Evolutionary conservation across 1,140 invertebrate species (phyloP), one percentile per base, ranked within the genome.

Genomic region (Bombus fervidus): DNA sequence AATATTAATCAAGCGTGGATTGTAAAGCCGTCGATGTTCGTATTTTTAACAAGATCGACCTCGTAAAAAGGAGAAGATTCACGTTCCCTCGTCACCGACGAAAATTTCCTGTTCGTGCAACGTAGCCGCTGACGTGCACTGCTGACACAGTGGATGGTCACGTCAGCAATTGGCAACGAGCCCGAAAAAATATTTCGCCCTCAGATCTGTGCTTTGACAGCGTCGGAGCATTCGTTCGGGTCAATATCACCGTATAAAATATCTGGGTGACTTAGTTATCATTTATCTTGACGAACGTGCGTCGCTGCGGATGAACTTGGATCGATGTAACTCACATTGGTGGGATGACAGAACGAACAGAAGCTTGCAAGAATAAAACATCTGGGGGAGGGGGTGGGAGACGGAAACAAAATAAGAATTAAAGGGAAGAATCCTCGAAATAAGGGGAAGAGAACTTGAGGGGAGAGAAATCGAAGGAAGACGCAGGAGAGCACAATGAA

Each of bases 141-240:
- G 83, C 86, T 87, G 83, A 87, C 83, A 85, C 83, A 83, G 72
- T 87, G 71, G 77, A 81, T 62, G 62, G 76, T 81, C 81, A 85
- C 80, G 80, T 88, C 88, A 88, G 86, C 77, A 77, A 85, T 86
- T 89, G 87, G 89, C 89, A 81, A 72, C 59, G 59, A 74, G 89
- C 87, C 89, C 83, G 83, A 87, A 86, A 82, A 90, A 90, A 90
- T 89, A 87, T 86, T 87, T 89, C 85, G 71, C 59, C 83, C 86
- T 71, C 57, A 34, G 73, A 78, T 68, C 69, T 39, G 79, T 72
- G 81, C 74, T 87, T 87, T 87, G 82, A 85, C 64, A 81, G 74
- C 77, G 31, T 6, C 28, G 18, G 71, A 62, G 53, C 39, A 15
- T 74, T 82, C 80, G 80, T 37, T 39, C n/a, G 80, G 80, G 80